Percentiles rank a stretch among this genome's conserved stretches.
These are phyloP conservation scores for Eupithecia abbreviata DNA, from an alignment of 2,888 invertebrate genomes.

Conservation along the genomic window DNA sequence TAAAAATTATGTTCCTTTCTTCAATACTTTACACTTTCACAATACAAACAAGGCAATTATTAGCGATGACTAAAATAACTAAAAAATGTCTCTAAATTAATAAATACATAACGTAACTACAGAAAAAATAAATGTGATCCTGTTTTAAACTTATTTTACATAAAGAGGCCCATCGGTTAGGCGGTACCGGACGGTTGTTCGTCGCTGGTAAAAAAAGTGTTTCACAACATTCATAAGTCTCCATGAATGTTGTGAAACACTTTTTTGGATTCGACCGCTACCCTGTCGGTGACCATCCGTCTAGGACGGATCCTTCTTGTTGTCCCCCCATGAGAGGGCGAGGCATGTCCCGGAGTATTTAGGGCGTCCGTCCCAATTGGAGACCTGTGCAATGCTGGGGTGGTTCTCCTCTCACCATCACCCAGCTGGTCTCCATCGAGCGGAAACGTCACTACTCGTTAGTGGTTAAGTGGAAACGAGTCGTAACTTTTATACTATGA, in stretches of 20 bases:
- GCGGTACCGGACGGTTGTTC: not conserved
- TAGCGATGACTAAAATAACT: not conserved
- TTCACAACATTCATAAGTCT: no score
- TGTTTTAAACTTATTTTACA: not conserved
- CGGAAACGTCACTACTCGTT: slow-evolving; percentile 1
- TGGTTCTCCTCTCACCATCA: no score
- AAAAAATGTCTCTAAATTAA: not conserved
- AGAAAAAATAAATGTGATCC: not conserved
- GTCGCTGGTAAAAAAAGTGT: not conserved
- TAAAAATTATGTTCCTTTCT: not conserved
- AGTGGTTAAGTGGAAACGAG: slow-evolving; percentile 4
- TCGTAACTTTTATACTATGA: not conserved
- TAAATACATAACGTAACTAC: not conserved
- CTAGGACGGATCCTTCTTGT: no score
- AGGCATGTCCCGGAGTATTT: no score
- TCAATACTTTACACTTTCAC: not conserved
- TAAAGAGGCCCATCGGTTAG: no score
- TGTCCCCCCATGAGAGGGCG: no score
- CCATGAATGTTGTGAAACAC: slow-evolving; percentile 5
- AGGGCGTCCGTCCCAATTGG: no score
- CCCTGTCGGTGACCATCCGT: no score
- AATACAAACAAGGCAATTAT: not conserved
- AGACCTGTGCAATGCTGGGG: no score
- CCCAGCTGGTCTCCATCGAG: no score
- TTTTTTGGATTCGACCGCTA: no score